Conservation (phyloP, 2,888 invertebrate genomes). For the Orgyia antiqua region DNA sequence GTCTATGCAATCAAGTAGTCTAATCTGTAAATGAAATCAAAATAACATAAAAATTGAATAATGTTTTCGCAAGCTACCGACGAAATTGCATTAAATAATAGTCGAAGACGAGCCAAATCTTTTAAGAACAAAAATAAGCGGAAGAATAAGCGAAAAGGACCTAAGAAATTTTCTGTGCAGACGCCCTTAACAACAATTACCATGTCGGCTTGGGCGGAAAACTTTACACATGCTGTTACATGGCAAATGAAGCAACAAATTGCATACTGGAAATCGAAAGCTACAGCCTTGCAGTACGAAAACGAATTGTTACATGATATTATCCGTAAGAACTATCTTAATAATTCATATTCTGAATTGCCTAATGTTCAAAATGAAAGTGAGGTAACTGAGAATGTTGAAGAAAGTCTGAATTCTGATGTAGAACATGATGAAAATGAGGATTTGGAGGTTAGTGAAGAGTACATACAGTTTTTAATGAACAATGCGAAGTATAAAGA, state of each 20-base stretch:
- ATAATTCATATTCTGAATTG: conserved; percentile 3
- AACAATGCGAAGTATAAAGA: conserved; percentile 77
- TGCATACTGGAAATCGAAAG: conserved; percentile 80
- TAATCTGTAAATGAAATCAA: no score
- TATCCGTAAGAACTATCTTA: conserved; percentile 46
- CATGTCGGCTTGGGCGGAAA: conserved; percentile 64
- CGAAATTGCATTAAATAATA: conserved; percentile 13
- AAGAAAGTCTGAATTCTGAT: conserved; percentile 28
- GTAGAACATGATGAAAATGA: conserved; percentile 22
- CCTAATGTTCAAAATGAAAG: conserved; percentile 8
- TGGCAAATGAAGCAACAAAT: conserved; percentile 78
- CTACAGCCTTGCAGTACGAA: conserved; percentile 76
- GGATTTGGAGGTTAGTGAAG: conserved; percentile 78
- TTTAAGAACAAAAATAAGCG: conserved; percentile 34
- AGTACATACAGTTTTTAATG: conserved; percentile 80
- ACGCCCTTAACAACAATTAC: conserved; percentile 26
- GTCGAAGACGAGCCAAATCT: conserved; percentile 31
- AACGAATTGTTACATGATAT: conserved; percentile 75
- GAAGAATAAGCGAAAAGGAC: conserved; percentile 22
- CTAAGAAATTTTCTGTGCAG: conserved; percentile 18
- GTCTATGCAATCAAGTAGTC: no score
- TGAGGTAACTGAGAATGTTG: conserved; percentile 19
- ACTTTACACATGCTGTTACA: conserved; percentile 53
- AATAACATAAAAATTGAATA: neutral
- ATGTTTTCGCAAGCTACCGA: conserved; percentile 42